phyloP scores from a whole-genome alignment of 1,140 invertebrate genomes.

The Cyclina sinensis region DNA sequence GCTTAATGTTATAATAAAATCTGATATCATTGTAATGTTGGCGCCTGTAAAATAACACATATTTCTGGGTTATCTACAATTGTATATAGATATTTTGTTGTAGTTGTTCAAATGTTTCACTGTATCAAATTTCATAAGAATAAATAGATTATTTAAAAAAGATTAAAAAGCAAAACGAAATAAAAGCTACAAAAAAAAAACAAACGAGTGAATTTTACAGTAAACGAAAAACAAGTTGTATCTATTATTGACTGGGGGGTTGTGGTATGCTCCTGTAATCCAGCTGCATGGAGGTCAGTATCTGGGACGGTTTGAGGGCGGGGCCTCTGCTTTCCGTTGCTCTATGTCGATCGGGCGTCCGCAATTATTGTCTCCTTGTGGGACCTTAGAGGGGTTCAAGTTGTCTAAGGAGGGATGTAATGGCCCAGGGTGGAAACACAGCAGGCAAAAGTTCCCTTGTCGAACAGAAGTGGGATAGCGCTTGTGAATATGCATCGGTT shows the following conservation, averaged over 20 bases:
- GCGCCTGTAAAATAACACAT: too few relatives aligned
- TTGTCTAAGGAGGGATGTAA: constrained; percentile 96
- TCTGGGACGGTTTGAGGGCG: constrained; percentile 67
- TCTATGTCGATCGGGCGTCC: constrained; percentile 89
- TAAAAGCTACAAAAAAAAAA: constrained; percentile 12
- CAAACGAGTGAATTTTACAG: neutral
- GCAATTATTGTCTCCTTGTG: constrained; percentile 90
- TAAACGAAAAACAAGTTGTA: too few relatives aligned
- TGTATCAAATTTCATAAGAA: too few relatives aligned
- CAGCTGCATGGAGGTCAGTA: constrained; percentile 93
- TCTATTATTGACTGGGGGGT: constrained; percentile 83
- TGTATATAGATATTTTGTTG: too few relatives aligned
- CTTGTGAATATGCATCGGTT: constrained; percentile 93
- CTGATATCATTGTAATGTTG: too few relatives aligned
- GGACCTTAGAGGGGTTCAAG: constrained; percentile 89
- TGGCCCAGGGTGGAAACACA: constrained; percentile 98
- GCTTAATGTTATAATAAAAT: too few relatives aligned
- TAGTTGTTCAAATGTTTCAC: too few relatives aligned
- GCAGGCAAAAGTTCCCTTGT: constrained; percentile 98
- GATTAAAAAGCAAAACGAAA: too few relatives aligned
- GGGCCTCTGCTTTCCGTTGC: constrained; percentile 65
- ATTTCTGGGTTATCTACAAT: too few relatives aligned
- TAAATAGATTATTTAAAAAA: too few relatives aligned
- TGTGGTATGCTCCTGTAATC: constrained; percentile 94
- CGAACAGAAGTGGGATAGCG: constrained; percentile 99